Evolutionary conservation across 1,140 invertebrate species (phyloP).

Genomic region (Pristionchus pacificus): DNA sequence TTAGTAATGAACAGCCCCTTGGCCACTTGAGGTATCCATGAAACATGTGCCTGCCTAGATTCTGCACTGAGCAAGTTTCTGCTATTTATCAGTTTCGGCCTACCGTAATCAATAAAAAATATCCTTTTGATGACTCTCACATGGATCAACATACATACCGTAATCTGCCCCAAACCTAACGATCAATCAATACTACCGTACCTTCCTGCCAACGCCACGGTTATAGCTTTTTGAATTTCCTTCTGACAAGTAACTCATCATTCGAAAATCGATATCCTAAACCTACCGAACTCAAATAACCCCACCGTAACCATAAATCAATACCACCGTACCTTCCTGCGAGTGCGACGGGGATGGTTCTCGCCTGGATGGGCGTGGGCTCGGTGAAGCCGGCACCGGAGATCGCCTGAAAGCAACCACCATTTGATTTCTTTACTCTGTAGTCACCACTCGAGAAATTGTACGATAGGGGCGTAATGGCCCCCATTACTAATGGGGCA

Average conservation of each 20-base stretch:
- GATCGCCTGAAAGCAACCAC: conserved; percentile 68
- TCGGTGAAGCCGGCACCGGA: conserved; percentile 78
- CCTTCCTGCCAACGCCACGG: conserved; percentile 77
- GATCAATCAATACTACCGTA: neutral
- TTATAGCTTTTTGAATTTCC: conserved; percentile 90
- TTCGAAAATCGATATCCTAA: neutral
- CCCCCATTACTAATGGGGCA: neutral
- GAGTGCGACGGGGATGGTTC: conserved; percentile 87
- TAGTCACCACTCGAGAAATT: conserved; percentile 10
- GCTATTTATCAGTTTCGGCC: too few relatives aligned
- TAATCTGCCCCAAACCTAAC: neutral
- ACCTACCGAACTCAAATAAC: neutral
- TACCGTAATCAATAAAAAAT: too few relatives aligned
- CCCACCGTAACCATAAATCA: neutral
- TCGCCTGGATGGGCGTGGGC: conserved; percentile 91
- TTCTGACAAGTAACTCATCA: neutral
- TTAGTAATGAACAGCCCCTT: too few relatives aligned
- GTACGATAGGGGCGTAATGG: neutral
- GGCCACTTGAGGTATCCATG: too few relatives aligned
- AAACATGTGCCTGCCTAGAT: too few relatives aligned
- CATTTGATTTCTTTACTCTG: too few relatives aligned
- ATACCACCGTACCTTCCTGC: conserved; percentile 63
- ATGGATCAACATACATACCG: too few relatives aligned
- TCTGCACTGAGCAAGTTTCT: too few relatives aligned
- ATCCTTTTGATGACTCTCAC: too few relatives aligned